phyloP scores from a whole-genome alignment of 2,888 invertebrate species.

The Leptogaster cylindrica region DNA sequence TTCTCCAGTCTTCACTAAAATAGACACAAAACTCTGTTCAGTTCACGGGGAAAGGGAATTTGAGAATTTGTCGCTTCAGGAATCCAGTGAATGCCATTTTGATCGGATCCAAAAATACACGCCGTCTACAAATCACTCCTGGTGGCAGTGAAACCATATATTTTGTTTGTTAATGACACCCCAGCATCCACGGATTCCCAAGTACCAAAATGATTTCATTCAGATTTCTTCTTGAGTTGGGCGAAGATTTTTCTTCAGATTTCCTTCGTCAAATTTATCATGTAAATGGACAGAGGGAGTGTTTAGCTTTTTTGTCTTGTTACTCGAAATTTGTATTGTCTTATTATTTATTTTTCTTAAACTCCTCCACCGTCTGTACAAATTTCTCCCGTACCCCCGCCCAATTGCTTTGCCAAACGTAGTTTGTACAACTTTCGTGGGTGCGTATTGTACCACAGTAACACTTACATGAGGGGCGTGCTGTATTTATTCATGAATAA shows the following conservation, averaged over 20 bases:
- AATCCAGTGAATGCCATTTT: neutral
- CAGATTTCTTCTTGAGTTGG: neutral
- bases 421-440: no score
- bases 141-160: slow-evolving; percentile 1
- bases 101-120: neutral
- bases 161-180: neutral
- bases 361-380: slow-evolving; percentile 12
- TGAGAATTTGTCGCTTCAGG: neutral
- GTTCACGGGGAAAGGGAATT: neutral
- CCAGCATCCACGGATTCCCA: neutral
- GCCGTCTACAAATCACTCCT: slow-evolving; percentile 7
- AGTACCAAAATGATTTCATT: slow-evolving; percentile 3
- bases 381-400: neutral
- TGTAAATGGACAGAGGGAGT: neutral
- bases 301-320: slow-evolving; percentile 22
- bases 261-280: neutral
- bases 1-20: neutral
- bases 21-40: neutral
- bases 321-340: slow-evolving; percentile 20
- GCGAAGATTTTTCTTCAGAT: neutral
- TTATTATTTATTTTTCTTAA: slow-evolving; percentile 21
- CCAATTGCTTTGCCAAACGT: neutral
- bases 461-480: neutral
- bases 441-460: neutral
- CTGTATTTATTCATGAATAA: slow-evolving; percentile 33